phyloP scores from a whole-genome alignment of 1,140 invertebrate genomes.

The Papilio glaucus region DNA sequence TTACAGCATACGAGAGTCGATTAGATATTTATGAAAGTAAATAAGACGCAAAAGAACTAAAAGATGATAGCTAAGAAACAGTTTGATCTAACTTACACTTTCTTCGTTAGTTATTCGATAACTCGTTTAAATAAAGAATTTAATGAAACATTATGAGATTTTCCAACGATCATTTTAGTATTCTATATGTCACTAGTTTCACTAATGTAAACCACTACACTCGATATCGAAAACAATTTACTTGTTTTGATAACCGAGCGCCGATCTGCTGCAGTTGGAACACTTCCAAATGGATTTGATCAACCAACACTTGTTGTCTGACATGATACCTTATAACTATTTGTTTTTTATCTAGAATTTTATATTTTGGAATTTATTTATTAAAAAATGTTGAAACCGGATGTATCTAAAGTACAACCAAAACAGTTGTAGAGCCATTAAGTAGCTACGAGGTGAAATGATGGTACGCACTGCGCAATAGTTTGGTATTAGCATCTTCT shows the following conservation, averaged over 20 bases:
- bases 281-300: conserved; percentile 27
- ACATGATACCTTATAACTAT: not conserved
- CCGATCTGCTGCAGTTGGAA: conserved; percentile 12
- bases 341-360: not conserved
- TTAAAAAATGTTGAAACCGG: not conserved
- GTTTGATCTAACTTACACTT: no score
- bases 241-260: conserved; percentile 21
- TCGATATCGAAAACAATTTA: conserved; percentile 29
- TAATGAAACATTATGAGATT: not conserved
- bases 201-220: conserved; percentile 24
- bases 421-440: no score
- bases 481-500: no score
- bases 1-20: no score
- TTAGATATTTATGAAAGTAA: no score
- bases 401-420: not conserved
- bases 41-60: no score
- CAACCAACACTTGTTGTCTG: conserved; percentile 22
- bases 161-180: not conserved
- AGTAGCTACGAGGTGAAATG: no score
- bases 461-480: not conserved
- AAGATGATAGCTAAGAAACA: no score
- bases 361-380: not conserved
- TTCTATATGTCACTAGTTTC: not conserved
- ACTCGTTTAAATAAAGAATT: not conserved
- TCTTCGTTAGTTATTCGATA: no score